Evolutionary conservation across 2,888 invertebrate genomes (phyloP).

Genomic region (Vannuccia rotundouncinata): DNA sequence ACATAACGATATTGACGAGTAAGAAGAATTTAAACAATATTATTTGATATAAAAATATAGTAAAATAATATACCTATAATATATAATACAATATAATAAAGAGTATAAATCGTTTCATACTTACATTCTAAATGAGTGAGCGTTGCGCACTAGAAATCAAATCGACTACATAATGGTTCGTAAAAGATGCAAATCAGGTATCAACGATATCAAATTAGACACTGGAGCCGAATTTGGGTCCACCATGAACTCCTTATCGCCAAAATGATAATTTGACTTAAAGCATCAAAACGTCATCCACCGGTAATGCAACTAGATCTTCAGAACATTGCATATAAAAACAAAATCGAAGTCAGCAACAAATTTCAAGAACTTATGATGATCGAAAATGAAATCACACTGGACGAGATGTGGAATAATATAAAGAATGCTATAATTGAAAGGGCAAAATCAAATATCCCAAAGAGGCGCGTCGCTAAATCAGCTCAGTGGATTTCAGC

Average conservation of each 20-base stretch:
- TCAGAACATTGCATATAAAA: background rate
- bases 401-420: background rate
- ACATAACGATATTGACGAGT: too few species aligned
- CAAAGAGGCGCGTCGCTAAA: background rate
- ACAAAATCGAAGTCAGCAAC: conserved; percentile 16
- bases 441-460: background rate
- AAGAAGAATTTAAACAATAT: too few species aligned
- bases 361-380: background rate
- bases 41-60: too few species aligned
- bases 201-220: conserved; percentile 1
- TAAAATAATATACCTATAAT: too few species aligned
- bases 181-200: conserved; percentile 11
- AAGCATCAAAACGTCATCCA: conserved; percentile 2
- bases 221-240: background rate
- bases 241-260: conserved; percentile 13
- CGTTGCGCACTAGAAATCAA: conserved; percentile 2
- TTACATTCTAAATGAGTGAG: too few species aligned
- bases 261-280: conserved; percentile 1
- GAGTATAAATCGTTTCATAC: too few species aligned
- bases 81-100: too few species aligned
- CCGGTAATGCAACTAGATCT: conserved; percentile 7
- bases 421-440: background rate
- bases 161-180: conserved; percentile 23
- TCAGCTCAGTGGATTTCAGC: conserved; percentile 2
- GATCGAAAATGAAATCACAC: background rate